These are phyloP conservation scores for Drosophila parthenogenetica DNA, from an alignment of 2,888 invertebrate species.

Conservation along the genomic window DNA sequence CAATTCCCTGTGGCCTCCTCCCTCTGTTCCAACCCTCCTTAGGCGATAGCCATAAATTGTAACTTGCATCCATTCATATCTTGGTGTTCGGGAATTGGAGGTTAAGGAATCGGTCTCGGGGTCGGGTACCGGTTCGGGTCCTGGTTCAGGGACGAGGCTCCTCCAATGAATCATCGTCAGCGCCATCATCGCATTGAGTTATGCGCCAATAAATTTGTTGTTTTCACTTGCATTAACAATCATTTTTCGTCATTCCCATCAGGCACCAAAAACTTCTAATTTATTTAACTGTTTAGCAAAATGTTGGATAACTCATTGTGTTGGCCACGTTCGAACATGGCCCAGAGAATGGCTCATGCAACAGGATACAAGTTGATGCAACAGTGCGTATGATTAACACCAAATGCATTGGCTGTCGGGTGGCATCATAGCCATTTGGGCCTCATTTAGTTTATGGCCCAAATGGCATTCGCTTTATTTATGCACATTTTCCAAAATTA, in stretches of 20 bases:
- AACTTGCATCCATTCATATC: slow-evolving; percentile 60
- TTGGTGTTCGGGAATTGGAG: slow-evolving; percentile 21
- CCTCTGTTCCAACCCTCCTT: slow-evolving; percentile 2
- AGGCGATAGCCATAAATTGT: slow-evolving; percentile 58
- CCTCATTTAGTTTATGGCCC: slow-evolving; percentile 24
- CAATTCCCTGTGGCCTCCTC: neutral
- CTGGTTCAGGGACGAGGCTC: slow-evolving; percentile 14
- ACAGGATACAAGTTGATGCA: slow-evolving; percentile 46
- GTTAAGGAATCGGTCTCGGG: neutral
- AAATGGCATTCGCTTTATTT: slow-evolving; percentile 35
- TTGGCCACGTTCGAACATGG: slow-evolving; percentile 8
- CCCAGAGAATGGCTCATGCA: slow-evolving; percentile 29
- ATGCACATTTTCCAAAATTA: slow-evolving; percentile 55
- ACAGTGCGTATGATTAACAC: slow-evolving; percentile 71
- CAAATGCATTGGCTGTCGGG: slow-evolving; percentile 44
- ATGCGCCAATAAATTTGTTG: slow-evolving; percentile 71
- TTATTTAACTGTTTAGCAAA: slow-evolving; percentile 34
- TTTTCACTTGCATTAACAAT: slow-evolving; percentile 47
- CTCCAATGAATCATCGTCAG: slow-evolving; percentile 63
- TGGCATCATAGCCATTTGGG: slow-evolving; percentile 40
- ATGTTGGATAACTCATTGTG: slow-evolving; percentile 23
- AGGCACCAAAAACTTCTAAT: slow-evolving; percentile 20
- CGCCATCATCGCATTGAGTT: slow-evolving; percentile 60
- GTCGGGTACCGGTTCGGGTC: slow-evolving; percentile 15
- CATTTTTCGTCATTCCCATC: slow-evolving; percentile 23